Evolutionary conservation across 2,888 invertebrate genomes (phyloP).

Genomic region (Leptinotarsa rubiginosa): DNA sequence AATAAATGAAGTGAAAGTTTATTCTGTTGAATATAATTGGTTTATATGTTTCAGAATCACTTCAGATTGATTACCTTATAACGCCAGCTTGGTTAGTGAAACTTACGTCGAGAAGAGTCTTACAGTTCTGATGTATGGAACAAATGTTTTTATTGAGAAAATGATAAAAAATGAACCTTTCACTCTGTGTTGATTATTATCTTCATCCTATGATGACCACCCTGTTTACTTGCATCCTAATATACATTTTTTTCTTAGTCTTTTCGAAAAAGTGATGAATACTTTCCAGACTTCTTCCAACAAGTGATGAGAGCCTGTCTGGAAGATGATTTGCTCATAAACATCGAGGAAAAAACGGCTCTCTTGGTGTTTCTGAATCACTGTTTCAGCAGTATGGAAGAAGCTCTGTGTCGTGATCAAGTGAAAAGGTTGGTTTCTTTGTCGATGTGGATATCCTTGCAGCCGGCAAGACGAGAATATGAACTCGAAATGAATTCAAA

Average conservation of each 20-base stretch:
- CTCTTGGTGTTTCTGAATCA: constrained; percentile 93
- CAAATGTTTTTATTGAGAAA: no score
- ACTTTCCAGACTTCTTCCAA: constrained; percentile 86
- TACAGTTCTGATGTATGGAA: no score
- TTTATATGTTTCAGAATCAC: no score
- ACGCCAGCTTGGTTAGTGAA: no score
- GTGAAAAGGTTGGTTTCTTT: constrained; percentile 89
- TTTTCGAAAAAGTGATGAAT: constrained; percentile 81
- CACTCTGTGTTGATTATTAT: no score
- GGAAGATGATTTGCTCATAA: constrained; percentile 69
- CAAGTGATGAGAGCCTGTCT: constrained; percentile 83
- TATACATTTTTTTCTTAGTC: constrained; percentile 67
- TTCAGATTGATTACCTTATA: no score
- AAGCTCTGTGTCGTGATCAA: constrained; percentile 91
- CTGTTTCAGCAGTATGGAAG: constrained; percentile 98
- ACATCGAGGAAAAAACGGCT: constrained; percentile 84
- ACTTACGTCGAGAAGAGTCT: no score
- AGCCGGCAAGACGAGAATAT: constrained; percentile 84
- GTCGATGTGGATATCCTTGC: constrained; percentile 92
- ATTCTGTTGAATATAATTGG: no score
- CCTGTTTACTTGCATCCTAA: neutral
- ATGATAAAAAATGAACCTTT: no score
- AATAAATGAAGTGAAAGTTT: no score
- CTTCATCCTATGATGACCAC: no score
- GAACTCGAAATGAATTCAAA: constrained; percentile 89